Evolutionary conservation across 2,797 vertebrate species (phyloP).

Genomic region (Scarus forsteni): DNA sequence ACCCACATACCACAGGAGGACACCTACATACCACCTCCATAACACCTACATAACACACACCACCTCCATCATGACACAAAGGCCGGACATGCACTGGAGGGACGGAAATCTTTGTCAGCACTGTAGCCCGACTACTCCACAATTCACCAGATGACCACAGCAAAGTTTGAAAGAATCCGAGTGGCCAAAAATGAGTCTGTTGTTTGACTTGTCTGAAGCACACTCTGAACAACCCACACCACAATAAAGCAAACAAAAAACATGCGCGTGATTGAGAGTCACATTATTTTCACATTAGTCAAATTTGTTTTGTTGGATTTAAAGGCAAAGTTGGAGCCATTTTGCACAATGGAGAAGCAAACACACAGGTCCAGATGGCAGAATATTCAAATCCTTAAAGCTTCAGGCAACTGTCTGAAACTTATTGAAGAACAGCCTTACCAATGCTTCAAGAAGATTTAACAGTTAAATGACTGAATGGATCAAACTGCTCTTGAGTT

Average conservation of each 20-base stretch:
- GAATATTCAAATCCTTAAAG: background rate
- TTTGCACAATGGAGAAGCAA: constrained; percentile 9
- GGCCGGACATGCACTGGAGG: background rate
- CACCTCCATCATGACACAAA: constrained; percentile 21
- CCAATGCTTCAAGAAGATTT: no score
- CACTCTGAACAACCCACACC: constrained; percentile 17
- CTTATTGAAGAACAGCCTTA: no score
- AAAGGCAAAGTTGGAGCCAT: background rate
- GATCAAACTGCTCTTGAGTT: no score
- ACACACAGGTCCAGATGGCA: constrained; percentile 1
- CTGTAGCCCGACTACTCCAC: constrained; percentile 28
- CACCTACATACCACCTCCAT: constrained; percentile 66
- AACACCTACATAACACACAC: constrained; percentile 47
- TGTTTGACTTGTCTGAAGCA: constrained; percentile 54
- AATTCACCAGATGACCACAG: constrained; percentile 47
- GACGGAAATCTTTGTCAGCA: constrained; percentile 22
- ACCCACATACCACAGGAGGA: constrained; percentile 63
- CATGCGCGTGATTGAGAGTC: constrained; percentile 19
- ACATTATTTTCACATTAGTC: constrained; percentile 26
- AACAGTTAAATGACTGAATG: no score
- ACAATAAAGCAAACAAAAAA: constrained; percentile 55
- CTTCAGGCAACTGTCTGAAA: background rate
- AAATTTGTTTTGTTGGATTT: constrained; percentile 8
- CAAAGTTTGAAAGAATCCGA: constrained; percentile 31
- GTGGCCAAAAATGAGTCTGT: constrained; percentile 36